A percentile compares a stretch with the other conserved stretches of the same genome.
phyloP scores from a whole-genome alignment of 2,113 vertebrate species.

The Accipiter virgatus region DNA sequence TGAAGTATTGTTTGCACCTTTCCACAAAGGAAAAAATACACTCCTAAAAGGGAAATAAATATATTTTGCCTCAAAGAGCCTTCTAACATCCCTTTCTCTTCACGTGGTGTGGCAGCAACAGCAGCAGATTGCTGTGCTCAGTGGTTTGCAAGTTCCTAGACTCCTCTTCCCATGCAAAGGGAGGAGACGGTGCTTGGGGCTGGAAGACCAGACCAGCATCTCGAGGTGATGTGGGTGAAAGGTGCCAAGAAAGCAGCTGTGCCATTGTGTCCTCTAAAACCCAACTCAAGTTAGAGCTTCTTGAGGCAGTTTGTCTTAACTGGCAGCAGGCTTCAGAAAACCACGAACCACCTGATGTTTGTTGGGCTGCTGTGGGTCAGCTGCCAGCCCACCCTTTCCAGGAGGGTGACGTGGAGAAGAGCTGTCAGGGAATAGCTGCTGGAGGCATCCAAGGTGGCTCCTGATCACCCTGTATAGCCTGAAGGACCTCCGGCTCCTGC shows the following conservation, averaged over 20 bases:
- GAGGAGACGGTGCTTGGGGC: not conserved
- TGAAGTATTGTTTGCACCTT: not conserved
- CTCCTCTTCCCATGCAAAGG: not conserved
- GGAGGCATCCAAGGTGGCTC: not conserved
- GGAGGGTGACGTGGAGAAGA: not conserved
- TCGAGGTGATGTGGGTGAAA: not conserved
- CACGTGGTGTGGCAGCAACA: fast-evolving
- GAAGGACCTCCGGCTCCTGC: not conserved
- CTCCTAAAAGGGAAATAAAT: not conserved
- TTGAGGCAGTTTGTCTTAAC: not conserved
- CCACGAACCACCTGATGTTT: too few relatives aligned
- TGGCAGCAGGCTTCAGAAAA: not conserved
- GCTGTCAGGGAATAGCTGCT: not conserved
- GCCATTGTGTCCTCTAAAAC: not conserved
- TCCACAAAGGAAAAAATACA: not conserved
- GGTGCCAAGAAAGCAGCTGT: not conserved
- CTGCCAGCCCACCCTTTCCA: not conserved
- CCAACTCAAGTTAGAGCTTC: not conserved
- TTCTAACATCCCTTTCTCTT: not conserved
- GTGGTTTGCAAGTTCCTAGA: not conserved
- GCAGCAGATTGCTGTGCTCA: not conserved
- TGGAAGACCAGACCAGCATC: not conserved
- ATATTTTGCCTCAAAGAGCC: not conserved
- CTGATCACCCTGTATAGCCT: fast-evolving
- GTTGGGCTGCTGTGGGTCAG: not conserved